Evolutionary conservation across 2,888 invertebrate genomes (phyloP), one percentile per base, ranked within the genome.

Genomic region (Lithophane socia): DNA sequence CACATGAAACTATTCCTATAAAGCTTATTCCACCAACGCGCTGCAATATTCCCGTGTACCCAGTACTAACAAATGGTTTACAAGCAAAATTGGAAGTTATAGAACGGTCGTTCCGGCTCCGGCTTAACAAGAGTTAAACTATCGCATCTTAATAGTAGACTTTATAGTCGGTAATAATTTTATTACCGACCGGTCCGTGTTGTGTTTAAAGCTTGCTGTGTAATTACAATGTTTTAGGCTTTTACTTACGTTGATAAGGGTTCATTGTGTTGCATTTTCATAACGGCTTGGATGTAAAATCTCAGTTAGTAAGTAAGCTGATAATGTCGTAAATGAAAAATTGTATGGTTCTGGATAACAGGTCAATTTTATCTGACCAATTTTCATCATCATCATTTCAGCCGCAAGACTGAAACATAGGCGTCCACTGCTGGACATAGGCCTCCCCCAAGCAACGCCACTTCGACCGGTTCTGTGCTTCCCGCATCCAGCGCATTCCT

Each of bases 11-110:
- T 10, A 10, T 52, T n/a, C 52, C 21, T 8, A 12, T 24, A 16
- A 29, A 80, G 21, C 49, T 21, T 13, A n/a, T 49, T 24, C 21
- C 21, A 47, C 37, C 37, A 63, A 61, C 47, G 21, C 21, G 13
- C 37, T 70, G 49, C 44, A 75, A 58, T 24, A 21, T 21, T 3
- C 21, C 24, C 71, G 80, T 80, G 42, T 80, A 74, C 83, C 60
- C 70, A 44, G 47, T 75, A 86, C 88, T 85, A 83, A 77, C 79
- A 70, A 84, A 75, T 82, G 85, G 88, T 87, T 87, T 87, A 90
- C 86, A 86, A 80, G 87, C 87, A 84, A 88, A 91, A 93, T 92
- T 90, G 90, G 88, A 92, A 93, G 87, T 90, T 93, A 93, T 92
- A 87, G 92, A 85, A 77, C 77, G 75, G 74, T 75, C 80, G 80